Evolutionary conservation across 2,113 vertebrate genomes (phyloP), one percentile per base, ranked within the genome.

Genomic region (Glaucidium brasilianum): DNA sequence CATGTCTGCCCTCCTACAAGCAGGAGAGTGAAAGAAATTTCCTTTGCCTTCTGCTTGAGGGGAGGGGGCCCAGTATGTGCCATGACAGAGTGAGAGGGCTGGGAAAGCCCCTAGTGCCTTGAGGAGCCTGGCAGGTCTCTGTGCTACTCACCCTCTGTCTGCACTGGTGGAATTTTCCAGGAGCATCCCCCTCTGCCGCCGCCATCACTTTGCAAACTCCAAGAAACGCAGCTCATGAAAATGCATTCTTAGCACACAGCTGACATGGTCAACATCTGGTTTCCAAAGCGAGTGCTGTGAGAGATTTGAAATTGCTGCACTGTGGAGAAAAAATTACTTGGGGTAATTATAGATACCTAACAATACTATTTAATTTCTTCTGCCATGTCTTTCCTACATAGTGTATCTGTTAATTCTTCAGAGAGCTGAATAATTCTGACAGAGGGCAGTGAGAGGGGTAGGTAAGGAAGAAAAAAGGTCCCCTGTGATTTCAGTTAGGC

Each of bases 181-280:
- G 47, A 91, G 53, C 50, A 0, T 66, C 64, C 37, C 27, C 23
- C 85, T 76, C 71, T 4, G 1, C 85, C 47, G n/a, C 43, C 50
- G 45, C 45, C 52, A 84, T 69, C 12, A 1, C 67, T 92, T 64
- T 58, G 85, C 71, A 63, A 94, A 88, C 88, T 88, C 64, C 37
- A 81, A 92, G 83, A 95, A 95, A 84, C 21, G 56, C 93, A 96
- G 93, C 58, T 97, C 87, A 96, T 95, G 93, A 94, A 97, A 96
- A 97, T 88, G 80, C 94, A 95, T 97, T 97, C 96, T 97, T 97
- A 95, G 95, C 73, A 81, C 91, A 96, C 95, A 96, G 95, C 96
- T 97, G 95, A 96, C 91, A 96, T 63, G 88, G 97, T 97, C 95
- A 97, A 96, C 97, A 97, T 96, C 97, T 97, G 97, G 87, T 95